Conservation (phyloP, 1,140 invertebrate genomes). For the Calephelis nemesis region DNA sequence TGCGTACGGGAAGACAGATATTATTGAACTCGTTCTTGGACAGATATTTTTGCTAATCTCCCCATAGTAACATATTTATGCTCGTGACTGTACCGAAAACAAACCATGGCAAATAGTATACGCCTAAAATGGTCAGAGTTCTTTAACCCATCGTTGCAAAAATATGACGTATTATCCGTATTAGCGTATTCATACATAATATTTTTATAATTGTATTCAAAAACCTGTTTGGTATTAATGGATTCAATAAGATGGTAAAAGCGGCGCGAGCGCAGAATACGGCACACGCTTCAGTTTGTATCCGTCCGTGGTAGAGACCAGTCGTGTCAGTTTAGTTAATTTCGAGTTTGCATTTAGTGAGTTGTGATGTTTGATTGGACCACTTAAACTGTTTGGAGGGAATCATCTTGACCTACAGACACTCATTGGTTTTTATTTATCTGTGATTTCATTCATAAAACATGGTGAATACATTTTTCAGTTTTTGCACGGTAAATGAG, state of each 20-base stretch:
- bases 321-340: constrained; percentile 32
- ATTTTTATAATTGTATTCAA: neutral
- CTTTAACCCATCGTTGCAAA: neutral
- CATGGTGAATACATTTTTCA: constrained; percentile 43
- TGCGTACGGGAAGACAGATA: no score
- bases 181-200: no score
- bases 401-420: constrained; percentile 47
- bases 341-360: constrained; percentile 22
- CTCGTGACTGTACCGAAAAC: no score
- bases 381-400: constrained; percentile 60
- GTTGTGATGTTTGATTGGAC: constrained; percentile 59
- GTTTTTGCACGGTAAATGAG: constrained; percentile 3
- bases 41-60: no score
- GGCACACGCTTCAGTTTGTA: constrained; percentile 28
- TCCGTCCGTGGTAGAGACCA: constrained; percentile 29
- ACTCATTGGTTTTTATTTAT: constrained; percentile 26
- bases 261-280: constrained; percentile 30
- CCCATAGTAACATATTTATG: no score
- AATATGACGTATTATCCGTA: neutral
- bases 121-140: neutral
- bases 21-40: no score
- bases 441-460: constrained; percentile 34
- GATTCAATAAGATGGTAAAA: neutral
- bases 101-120: no score
- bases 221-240: constrained; percentile 2